phyloP scores from a whole-genome alignment of 2,888 invertebrate genomes.

The Acanthococcus lagerstroemiae region DNA sequence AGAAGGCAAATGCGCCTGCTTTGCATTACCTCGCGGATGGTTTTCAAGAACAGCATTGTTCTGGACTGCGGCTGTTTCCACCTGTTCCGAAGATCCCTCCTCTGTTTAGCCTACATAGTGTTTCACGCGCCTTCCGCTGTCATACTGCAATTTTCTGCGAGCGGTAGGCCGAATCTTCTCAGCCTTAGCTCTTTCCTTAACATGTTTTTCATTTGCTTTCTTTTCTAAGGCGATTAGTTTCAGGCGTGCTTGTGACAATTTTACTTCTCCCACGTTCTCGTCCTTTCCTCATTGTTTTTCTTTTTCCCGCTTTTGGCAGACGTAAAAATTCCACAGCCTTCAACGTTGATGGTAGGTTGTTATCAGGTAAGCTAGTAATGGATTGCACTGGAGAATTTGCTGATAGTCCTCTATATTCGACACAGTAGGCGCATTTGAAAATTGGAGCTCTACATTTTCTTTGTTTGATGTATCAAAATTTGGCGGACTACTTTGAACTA shows the following conservation, averaged over 20 bases:
- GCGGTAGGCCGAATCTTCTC: too few species aligned
- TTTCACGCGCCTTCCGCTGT: too few species aligned
- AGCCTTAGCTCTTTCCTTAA: not conserved
- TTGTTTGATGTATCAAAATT: not conserved
- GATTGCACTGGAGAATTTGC: not conserved
- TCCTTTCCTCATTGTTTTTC: not conserved
- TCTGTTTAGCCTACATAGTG: too few species aligned
- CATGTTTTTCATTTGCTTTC: not conserved
- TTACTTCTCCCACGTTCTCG: slow-evolving; percentile 22
- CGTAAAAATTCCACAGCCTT: not conserved
- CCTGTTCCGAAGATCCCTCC: too few species aligned
- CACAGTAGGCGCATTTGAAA: too few species aligned
- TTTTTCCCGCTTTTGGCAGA: not conserved
- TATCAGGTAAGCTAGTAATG: not conserved
- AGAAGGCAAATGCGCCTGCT: too few species aligned
- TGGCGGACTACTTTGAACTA: not conserved
- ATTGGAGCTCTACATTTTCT: too few species aligned
- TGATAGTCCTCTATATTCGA: too few species aligned
- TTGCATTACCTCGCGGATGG: too few species aligned
- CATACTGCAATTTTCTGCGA: too few species aligned
- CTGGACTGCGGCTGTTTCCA: too few species aligned
- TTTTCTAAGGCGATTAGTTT: not conserved
- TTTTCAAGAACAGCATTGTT: too few species aligned
- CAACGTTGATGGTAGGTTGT: slow-evolving; percentile 29
- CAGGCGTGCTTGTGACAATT: slow-evolving; percentile 27